phyloP scores from a whole-genome alignment of 2,797 vertebrate genomes.

The Chromis chromis region DNA sequence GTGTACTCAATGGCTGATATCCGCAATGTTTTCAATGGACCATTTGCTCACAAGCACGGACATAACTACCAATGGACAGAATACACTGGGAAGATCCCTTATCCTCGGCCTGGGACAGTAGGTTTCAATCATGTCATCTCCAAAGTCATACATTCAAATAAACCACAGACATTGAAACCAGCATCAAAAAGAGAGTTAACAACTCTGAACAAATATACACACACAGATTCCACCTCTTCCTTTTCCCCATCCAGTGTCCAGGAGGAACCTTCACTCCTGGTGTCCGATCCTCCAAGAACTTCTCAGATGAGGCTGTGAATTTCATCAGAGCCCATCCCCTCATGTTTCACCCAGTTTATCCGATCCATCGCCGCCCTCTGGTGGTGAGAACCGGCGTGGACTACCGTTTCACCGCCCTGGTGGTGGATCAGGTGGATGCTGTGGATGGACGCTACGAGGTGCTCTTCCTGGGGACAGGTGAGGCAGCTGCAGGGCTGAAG shows the following conservation, averaged over 20 bases:
- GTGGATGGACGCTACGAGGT: slow-evolving; percentile 90
- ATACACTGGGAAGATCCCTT: slow-evolving; percentile 90
- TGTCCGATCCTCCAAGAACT: slow-evolving; percentile 87
- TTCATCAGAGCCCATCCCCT: slow-evolving; percentile 89
- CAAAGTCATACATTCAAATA: background rate
- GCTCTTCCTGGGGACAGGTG: slow-evolving; percentile 90
- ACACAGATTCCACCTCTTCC: background rate
- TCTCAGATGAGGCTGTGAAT: slow-evolving; percentile 88
- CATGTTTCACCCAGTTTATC: slow-evolving; percentile 89
- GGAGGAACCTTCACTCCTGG: slow-evolving; percentile 89
- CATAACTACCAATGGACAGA: slow-evolving; percentile 91
- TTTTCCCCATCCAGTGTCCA: slow-evolving; percentile 82
- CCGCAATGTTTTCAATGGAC: slow-evolving; percentile 90
- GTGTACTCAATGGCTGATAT: slow-evolving; percentile 91
- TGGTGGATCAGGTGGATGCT: slow-evolving; percentile 89
- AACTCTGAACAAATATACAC: background rate
- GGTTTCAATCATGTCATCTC: slow-evolving; percentile 47
- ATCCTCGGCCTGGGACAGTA: slow-evolving; percentile 90
- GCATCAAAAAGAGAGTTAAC: too few relatives aligned
- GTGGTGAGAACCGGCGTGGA: slow-evolving; percentile 88
- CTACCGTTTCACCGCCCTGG: slow-evolving; percentile 88
- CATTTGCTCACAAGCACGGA: slow-evolving; percentile 90
- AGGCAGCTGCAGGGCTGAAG: slow-evolving; percentile 16
- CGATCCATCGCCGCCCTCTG: slow-evolving; percentile 87
- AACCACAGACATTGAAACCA: background rate